Evolutionary conservation across 2,888 invertebrate species (phyloP), one percentile per base, ranked within the genome.

Genomic region (Dinocampus coccinellae): DNA sequence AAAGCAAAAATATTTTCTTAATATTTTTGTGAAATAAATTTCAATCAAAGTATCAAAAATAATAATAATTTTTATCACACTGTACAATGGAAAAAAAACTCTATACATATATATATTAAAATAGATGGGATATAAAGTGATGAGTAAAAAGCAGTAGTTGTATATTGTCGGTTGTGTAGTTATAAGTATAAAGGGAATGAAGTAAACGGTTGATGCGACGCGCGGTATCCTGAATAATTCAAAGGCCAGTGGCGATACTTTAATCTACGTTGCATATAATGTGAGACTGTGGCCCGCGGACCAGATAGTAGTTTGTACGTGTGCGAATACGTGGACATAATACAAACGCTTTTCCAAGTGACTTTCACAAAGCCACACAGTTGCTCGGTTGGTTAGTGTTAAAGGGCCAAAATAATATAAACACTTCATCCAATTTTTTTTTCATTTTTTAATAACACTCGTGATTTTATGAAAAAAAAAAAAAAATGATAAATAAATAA

Each of bases 161-260:
- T 9, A 16, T 60, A n/a, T 34, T 13, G 53, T 34, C 60, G 47
- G 29, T 34, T 16, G 16, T 16, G 63, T 9, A 42, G 63, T 63
- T 53, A 29, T 53, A 53, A 57, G 66, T 66, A 22, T 39, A 66
- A 57, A 60, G 65, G 61, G 64, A 67, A 57, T 53, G 70, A 64
- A 64, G 69, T 58, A 65, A 65, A 65, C 53, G 65, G 36, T 29
- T 29, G 52, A 36, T 65, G 65, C 62, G 73, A 71, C 63, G 2
- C 20, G 62, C 72, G 66, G 68, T 60, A 76, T 76, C 78, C 79
- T 87, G 86, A 85, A 87, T 87, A 80, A 87, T 87, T 87, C 87
- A 87, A 80, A 79, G 82, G 80, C 79, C 79, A 78, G 79, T 80
- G 80, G 78, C 83, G 84, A 86, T 85, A 85, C 85, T 83, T 85